Base-by-base conservation (phyloP, 1,140 invertebrate genomes). In the Temnothorax nylanderi region DNA sequence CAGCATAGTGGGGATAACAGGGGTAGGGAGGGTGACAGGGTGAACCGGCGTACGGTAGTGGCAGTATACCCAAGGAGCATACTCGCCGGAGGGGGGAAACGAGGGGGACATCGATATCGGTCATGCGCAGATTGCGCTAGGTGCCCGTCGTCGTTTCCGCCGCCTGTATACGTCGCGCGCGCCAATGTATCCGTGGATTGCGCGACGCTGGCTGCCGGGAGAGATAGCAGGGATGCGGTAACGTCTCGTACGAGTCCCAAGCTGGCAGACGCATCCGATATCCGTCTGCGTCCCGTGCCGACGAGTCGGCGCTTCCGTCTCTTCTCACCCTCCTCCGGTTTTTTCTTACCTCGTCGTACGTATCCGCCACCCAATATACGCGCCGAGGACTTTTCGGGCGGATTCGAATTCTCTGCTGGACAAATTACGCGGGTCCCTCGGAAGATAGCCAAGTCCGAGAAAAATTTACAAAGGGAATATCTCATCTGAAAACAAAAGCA, bases 91-190 rank as follows among this genome's bases (percentile, higher is more conserved):
- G 49, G 80, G 47, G 2, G 74, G 69, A 34, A 77, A 54, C 77
- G 47, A 76, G 86, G 76, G 85, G 86, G 86, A 85, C 88, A 93
- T 93, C 91, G 92, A 93, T 26, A 26, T 93, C 80, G 88, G 76
- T 71, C 87, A 89, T 89, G 88, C 93, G 92, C 92, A 87, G 88
- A 88, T 62, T 32, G 10, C 21, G 85, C 47, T 72, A 60, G 81
- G 44, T 56, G 41, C 21, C 71, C 71, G 77, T 75, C 74, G 76
- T 65, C 65, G 77, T 90, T 86, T 82, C 51, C 58, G 54, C 21
- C 65, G 44, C 16, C 34, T 54, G 69, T 74, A n/a, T 91, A 65
- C 67, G 60, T 86, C 49, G 51, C 51, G 78, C 26, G 16, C 71
- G 16, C 65, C 21, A 75, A 88, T 81, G 82, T 91, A 77, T 87